A percentile compares a stretch with the other conserved stretches of the same genome.
Evolutionary conservation across 1,140 invertebrate species (phyloP).

Genomic region (Zaprionus lachaisei): DNA sequence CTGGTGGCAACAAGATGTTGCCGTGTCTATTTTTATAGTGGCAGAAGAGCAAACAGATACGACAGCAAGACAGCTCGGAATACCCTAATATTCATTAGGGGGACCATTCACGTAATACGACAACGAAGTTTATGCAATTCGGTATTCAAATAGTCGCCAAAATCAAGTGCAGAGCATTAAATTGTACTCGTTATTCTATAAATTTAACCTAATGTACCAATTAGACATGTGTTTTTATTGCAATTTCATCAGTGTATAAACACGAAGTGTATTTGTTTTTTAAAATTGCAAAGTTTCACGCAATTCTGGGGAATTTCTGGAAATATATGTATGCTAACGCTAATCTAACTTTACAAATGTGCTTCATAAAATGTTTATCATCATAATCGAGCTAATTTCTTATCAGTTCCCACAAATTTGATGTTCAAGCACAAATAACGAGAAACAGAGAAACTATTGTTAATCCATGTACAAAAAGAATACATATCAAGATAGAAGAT

Average conservation of each 20-base stretch:
- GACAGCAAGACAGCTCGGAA: not conserved
- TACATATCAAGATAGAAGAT: not conserved
- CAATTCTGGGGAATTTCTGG: not conserved
- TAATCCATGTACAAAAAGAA: not conserved
- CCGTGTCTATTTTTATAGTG: constrained; percentile 36
- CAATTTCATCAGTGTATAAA: not conserved
- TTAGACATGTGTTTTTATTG: constrained; percentile 1
- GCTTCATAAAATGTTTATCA: constrained; percentile 3
- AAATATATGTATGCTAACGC: not conserved
- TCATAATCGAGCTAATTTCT: constrained; percentile 9
- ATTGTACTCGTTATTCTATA: not conserved
- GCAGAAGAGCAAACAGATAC: not conserved
- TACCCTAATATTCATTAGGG: constrained; percentile 15
- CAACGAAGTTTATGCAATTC: constrained; percentile 1
- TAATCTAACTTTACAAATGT: not conserved
- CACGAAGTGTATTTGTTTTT: not conserved
- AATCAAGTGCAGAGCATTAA: not conserved
- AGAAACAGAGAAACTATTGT: not conserved
- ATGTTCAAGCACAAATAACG: not conserved
- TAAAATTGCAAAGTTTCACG: not conserved
- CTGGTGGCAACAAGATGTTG: constrained; percentile 24
- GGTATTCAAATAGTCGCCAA: not conserved
- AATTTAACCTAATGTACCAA: not conserved
- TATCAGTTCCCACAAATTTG: constrained; percentile 14
- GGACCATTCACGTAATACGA: constrained; percentile 9